Evolutionary conservation across 2,797 vertebrate species (phyloP), one percentile per base, ranked within the genome.

Genomic region (Rhynchonycteris naso): DNA sequence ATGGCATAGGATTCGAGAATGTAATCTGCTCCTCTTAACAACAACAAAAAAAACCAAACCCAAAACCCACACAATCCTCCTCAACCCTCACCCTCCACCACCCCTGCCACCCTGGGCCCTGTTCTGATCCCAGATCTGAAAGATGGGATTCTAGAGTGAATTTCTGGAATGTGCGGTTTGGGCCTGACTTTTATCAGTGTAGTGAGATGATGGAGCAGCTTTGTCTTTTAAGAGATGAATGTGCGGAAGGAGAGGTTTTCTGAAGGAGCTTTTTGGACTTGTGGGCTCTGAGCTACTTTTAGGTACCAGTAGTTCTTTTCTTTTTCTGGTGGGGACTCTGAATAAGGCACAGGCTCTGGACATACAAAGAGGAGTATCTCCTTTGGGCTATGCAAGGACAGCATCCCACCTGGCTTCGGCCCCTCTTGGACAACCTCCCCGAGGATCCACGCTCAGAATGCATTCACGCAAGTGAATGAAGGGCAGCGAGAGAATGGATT

Each of bases 1-100:
- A 96, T 59, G 95, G 97, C 80, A 97, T 97, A 97, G 97, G 97
- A 98, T 96, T 98, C 97, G 98, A 93, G 97, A 98, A 98, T 97
- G 88, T 68, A 95, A 95, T 87, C 63, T 91, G 86, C 95, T 95
- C 90, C 84, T 96, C 58, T 83, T 92, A 88, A 90, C 8, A 0
- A n/a, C 30, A 81, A 54, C 79, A 68, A 30, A 14, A 79, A 54
- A n/a, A 63, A 43, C 3, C 30, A 61, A 63, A 93, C 19, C 54
- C 54, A 33, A 69, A 26, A 33, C 75, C 43, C 43, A 79, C n/a
- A 65, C 93, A 69, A 33, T 4, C 79, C 30, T 43, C 30, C 35
- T 69, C 43, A 35, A n/a, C 16, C 19, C 61, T 71, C 54, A 43
- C 30, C 30, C 56, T 54, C 30, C 21, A 80, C 30, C 26, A 76